phyloP scores from a whole-genome alignment of 1,140 invertebrate genomes.

The Rhagoletis zephyria region DNA sequence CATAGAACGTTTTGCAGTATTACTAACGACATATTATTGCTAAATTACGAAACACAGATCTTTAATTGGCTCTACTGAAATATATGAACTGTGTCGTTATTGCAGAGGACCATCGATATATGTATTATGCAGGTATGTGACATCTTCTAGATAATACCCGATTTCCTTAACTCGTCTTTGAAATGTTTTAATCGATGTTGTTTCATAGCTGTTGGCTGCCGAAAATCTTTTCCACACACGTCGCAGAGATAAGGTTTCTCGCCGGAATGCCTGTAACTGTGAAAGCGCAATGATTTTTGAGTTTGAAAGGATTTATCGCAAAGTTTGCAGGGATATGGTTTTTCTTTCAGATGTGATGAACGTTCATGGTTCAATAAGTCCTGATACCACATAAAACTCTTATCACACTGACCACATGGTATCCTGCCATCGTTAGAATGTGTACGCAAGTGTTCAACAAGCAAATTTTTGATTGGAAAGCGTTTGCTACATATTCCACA shows the following conservation, averaged over 20 bases:
- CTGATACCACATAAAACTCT: conserved; percentile 48
- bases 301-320: conserved; percentile 46
- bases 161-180: neutral
- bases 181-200: conserved; percentile 39
- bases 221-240: conserved; percentile 27
- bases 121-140: too few relatives aligned
- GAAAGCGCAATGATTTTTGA: conserved; percentile 32
- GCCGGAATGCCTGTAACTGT: conserved; percentile 23
- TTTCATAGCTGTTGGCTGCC: conserved; percentile 36
- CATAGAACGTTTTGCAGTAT: too few relatives aligned
- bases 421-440: conserved; percentile 13
- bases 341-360: conserved; percentile 27
- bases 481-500: conserved; percentile 36
- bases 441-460: conserved; percentile 24
- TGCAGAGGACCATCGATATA: too few relatives aligned
- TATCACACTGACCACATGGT: conserved; percentile 32
- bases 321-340: conserved; percentile 19
- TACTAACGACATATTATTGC: too few relatives aligned
- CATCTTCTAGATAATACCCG: too few relatives aligned
- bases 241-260: conserved; percentile 39
- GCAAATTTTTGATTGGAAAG: conserved; percentile 24
- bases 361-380: conserved; percentile 23
- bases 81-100: too few relatives aligned
- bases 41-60: too few relatives aligned
- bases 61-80: too few relatives aligned